Conservation (phyloP, 2,113 vertebrate species). For the Petromus typicus region DNA sequence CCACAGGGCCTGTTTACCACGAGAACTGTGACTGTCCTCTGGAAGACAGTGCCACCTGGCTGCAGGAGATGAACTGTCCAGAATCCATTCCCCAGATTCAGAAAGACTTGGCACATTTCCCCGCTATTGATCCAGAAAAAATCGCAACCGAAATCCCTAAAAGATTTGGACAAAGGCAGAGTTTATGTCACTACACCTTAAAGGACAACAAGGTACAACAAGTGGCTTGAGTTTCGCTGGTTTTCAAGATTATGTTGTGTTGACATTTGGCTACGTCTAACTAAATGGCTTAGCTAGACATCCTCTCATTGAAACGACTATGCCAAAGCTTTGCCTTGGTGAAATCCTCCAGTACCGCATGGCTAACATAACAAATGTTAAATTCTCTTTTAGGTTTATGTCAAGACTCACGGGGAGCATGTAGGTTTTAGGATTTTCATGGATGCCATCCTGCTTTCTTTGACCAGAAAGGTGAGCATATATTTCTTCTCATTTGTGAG, state of each 20-base stretch:
- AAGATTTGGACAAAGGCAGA: slow-evolving; percentile 96
- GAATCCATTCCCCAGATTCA: slow-evolving; percentile 92
- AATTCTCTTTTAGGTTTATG: slow-evolving; percentile 91
- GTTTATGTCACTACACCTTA: slow-evolving; percentile 98
- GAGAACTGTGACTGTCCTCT: slow-evolving; percentile 96
- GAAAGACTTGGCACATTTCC: slow-evolving; percentile 90
- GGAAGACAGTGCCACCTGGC: slow-evolving; percentile 89
- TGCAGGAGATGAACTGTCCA: slow-evolving; percentile 93
- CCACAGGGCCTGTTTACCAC: slow-evolving; percentile 94
- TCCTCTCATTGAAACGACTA: background rate
- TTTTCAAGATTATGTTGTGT: background rate
- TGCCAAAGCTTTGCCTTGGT: background rate
- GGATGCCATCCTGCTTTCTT: slow-evolving; percentile 97
- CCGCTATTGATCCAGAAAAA: slow-evolving; percentile 91
- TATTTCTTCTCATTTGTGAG: background rate
- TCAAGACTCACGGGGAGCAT: slow-evolving; percentile 96
- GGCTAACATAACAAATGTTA: background rate
- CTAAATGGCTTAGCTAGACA: background rate
- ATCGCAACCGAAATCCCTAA: slow-evolving; percentile 93
- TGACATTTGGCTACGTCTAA: background rate
- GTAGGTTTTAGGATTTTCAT: slow-evolving; percentile 99
- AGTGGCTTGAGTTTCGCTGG: background rate
- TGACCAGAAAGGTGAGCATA: slow-evolving; percentile 94
- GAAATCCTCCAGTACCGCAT: background rate
- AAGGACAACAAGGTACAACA: slow-evolving; percentile 94